A percentile compares a stretch with the other conserved stretches of the same genome.
phyloP scores from a whole-genome alignment of 2,888 invertebrate species.

The Hydraecia micacea region DNA sequence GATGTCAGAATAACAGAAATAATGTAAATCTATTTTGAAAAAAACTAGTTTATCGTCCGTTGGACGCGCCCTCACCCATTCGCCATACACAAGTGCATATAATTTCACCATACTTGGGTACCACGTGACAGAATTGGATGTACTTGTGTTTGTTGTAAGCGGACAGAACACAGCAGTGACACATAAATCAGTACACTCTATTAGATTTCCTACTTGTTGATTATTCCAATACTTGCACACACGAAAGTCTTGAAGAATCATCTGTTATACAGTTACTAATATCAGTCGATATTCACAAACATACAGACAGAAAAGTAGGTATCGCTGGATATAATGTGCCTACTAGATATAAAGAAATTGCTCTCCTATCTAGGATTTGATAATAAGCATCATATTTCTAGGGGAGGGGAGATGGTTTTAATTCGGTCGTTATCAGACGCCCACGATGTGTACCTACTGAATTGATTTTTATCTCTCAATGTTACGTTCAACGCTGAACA shows the following conservation, averaged over 20 bases:
- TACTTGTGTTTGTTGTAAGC: constrained; percentile 2
- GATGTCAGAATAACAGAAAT: not conserved
- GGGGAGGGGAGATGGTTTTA: not conserved
- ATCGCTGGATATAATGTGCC: not conserved
- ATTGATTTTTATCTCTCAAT: constrained; percentile 39
- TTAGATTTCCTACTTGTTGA: not conserved
- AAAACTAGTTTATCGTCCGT: not conserved
- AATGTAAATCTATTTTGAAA: not conserved
- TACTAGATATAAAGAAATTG: not conserved
- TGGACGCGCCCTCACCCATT: not conserved
- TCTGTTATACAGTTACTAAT: not conserved
- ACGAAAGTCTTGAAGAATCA: not conserved
- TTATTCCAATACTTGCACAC: not conserved
- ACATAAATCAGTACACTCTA: not conserved
- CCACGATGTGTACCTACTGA: not conserved
- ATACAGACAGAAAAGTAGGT: not conserved
- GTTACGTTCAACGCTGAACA: constrained; percentile 13
- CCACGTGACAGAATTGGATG: not conserved
- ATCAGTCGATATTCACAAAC: not conserved
- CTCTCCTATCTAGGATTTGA: not conserved
- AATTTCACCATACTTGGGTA: not conserved
- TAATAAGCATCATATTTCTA: constrained; percentile 6
- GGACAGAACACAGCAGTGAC: not conserved
- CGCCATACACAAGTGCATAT: not conserved
- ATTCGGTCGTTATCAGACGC: not conserved